Percentiles rank a stretch among this genome's conserved stretches.
Evolutionary conservation across 2,113 vertebrate species (phyloP).

Genomic region (Perca flavescens): DNA sequence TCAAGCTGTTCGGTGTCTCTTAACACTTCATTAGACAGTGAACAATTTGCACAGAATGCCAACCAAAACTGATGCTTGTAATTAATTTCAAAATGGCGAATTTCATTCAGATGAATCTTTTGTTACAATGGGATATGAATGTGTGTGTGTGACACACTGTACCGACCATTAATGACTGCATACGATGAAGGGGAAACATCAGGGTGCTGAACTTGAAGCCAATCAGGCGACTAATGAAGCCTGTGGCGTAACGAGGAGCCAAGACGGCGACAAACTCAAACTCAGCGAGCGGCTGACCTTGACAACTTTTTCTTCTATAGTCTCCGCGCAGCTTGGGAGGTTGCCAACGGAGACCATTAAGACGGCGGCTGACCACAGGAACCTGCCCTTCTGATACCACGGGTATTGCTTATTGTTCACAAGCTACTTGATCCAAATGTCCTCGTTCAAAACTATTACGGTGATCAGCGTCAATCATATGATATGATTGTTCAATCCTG

Average conservation of each 20-base stretch:
- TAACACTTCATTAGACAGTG: conserved; percentile 40
- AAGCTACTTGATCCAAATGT: no score
- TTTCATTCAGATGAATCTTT: conserved; percentile 17
- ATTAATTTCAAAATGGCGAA: conserved; percentile 20
- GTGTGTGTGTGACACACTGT: not conserved
- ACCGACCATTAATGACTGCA: conserved; percentile 27
- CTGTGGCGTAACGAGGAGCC: conserved; percentile 30
- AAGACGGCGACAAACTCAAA: conserved; percentile 38
- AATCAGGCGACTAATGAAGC: conserved; percentile 61
- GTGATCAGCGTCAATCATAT: no score
- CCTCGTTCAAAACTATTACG: no score
- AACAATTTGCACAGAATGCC: conserved; percentile 39
- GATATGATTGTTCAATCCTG: no score
- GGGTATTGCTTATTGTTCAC: no score
- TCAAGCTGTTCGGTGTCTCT: not conserved
- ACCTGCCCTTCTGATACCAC: no score
- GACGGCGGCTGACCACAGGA: no score
- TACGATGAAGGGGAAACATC: conserved; percentile 49
- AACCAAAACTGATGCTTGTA: conserved; percentile 10
- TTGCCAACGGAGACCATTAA: no score
- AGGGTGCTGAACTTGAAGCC: conserved; percentile 48
- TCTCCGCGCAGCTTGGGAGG: no score
- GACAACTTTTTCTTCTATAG: conserved; percentile 4
- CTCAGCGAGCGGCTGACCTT: conserved; percentile 47
- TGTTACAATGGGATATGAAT: conserved; percentile 1